Evolutionary conservation across 1,140 invertebrate genomes (phyloP).

Genomic region (Adelges cooleyi): DNA sequence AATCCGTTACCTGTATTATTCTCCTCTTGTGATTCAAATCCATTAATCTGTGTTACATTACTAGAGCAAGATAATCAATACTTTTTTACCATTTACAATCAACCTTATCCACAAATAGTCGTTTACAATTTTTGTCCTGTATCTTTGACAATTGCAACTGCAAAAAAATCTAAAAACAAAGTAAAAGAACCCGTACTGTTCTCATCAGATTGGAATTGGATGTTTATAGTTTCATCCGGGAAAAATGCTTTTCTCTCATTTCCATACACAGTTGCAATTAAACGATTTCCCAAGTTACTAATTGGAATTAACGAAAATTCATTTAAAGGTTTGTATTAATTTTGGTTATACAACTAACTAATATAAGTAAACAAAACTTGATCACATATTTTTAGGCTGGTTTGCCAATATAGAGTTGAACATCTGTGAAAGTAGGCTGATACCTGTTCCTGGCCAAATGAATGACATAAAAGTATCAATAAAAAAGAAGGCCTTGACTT

Average conservation of each 20-base stretch:
- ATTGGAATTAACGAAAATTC: conserved; percentile 8
- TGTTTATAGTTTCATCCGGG: conserved; percentile 7
- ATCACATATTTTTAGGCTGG: conserved; percentile 31
- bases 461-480: conserved; percentile 33
- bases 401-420: conserved; percentile 31
- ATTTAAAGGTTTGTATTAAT: conserved; percentile 3
- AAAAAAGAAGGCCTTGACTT: conserved; percentile 32
- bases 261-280: neutral
- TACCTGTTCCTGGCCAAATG: conserved; percentile 30
- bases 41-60: conserved; percentile 21
- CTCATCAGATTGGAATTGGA: conserved; percentile 31
- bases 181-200: conserved; percentile 8
- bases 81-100: conserved; percentile 46
- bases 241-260: conserved; percentile 14
- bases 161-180: conserved; percentile 5
- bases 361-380: too few species aligned
- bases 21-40: conserved; percentile 17
- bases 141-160: conserved; percentile 12
- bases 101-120: conserved; percentile 46
- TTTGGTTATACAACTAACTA: neutral
- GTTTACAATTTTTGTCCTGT: conserved; percentile 43
- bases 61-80: conserved; percentile 46
- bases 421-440: conserved; percentile 31
- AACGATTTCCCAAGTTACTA: conserved; percentile 2
- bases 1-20: conserved; percentile 23